Conservation (phyloP, 2,797 vertebrate species). For the Hydrocynus forskahlii region DNA sequence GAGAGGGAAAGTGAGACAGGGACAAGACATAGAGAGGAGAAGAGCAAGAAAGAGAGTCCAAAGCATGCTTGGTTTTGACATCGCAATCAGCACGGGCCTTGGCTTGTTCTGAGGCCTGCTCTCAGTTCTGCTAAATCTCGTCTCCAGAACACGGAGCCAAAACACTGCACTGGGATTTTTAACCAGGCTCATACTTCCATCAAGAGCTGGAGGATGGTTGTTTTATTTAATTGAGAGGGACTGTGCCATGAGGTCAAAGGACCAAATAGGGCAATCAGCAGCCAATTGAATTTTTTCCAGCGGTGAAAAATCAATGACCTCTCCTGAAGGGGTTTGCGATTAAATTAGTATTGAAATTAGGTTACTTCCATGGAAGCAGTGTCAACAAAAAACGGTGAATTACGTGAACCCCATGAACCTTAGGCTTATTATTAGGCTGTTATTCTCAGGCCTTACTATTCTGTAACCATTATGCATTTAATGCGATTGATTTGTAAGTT, state of each 20-base stretch:
- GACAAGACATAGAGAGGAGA: slow-evolving; percentile 4
- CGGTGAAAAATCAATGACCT: slow-evolving; percentile 26
- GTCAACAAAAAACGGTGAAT: not conserved
- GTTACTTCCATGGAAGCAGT: not conserved
- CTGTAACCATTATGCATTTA: not conserved
- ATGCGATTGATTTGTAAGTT: too few species aligned
- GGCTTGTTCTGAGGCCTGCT: slow-evolving; percentile 21
- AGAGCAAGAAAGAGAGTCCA: slow-evolving; percentile 31
- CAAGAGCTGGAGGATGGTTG: slow-evolving; percentile 9
- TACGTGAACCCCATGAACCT: not conserved
- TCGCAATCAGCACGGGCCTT: slow-evolving; percentile 17
- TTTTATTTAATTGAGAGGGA: slow-evolving; percentile 17
- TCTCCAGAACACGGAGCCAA: slow-evolving; percentile 7
- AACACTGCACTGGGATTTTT: slow-evolving; percentile 13
- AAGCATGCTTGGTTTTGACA: slow-evolving; percentile 35
- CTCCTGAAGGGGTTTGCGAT: slow-evolving; percentile 8
- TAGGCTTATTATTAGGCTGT: not conserved
- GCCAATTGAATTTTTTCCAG: slow-evolving; percentile 26
- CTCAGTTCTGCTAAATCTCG: slow-evolving; percentile 11
- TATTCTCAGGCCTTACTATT: not conserved
- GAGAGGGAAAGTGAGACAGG: slow-evolving; percentile 10
- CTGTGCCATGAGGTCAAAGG: slow-evolving; percentile 37
- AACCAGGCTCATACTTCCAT: slow-evolving; percentile 25
- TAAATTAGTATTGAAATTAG: slow-evolving; percentile 17
- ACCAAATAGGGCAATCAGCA: slow-evolving; percentile 16